Evolutionary conservation across 2,113 vertebrate genomes (phyloP).

Genomic region (Percopsis transmontana): DNA sequence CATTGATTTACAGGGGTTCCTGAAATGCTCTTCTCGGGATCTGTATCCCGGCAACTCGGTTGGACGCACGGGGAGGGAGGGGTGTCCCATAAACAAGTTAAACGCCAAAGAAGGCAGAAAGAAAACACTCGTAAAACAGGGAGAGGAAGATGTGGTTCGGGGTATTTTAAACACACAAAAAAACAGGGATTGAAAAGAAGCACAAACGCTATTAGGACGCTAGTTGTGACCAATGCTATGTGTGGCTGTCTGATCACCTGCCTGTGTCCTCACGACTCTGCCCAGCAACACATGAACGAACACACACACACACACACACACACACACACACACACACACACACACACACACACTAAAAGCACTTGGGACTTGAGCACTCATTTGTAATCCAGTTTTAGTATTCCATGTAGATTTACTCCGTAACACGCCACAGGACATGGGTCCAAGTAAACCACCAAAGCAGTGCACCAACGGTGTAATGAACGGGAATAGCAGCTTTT

Average conservation of each 20-base stretch:
- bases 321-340: no score
- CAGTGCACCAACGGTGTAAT: neutral
- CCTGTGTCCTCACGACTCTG: no score
- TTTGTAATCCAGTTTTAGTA: no score
- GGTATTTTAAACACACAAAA: constrained; percentile 59
- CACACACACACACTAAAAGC: no score
- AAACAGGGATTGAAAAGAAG: constrained; percentile 36
- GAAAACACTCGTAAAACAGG: constrained; percentile 62
- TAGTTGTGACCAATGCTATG: no score
- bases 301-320: no score
- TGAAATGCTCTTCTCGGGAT: constrained; percentile 69
- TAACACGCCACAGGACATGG: neutral
- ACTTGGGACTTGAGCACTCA: neutral
- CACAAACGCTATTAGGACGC: neutral
- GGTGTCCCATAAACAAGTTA: constrained; percentile 60
- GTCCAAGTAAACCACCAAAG: constrained; percentile 4
- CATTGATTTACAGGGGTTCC: constrained; percentile 61
- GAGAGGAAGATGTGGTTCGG: constrained; percentile 43
- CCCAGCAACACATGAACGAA: neutral
- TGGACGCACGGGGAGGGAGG: constrained; percentile 33
- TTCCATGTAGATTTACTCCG: no score
- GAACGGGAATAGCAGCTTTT: neutral
- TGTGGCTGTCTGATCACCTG: no score
- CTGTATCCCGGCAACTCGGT: constrained; percentile 67
- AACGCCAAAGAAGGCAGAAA: constrained; percentile 46